Conservation (phyloP, 2,113 vertebrate species). For the Numida meleagris region DNA sequence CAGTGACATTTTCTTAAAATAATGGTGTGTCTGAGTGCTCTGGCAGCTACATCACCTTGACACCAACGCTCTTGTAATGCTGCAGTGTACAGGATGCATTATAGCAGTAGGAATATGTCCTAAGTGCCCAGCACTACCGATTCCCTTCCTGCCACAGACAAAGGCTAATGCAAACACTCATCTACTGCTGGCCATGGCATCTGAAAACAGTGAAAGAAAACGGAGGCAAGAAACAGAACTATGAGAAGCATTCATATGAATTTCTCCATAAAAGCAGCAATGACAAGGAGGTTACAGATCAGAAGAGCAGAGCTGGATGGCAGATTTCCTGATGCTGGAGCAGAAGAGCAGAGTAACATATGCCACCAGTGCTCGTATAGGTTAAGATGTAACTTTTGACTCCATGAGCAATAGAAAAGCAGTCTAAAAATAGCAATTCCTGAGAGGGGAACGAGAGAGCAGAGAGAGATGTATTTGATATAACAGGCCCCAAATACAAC, state of each 20-base stretch:
- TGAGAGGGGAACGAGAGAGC: conserved; percentile 9
- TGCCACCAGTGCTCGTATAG: background rate
- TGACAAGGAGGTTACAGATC: background rate
- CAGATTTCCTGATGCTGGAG: background rate
- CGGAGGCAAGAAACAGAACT: background rate
- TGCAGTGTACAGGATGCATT: background rate
- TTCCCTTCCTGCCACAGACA: background rate
- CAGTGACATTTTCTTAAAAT: background rate
- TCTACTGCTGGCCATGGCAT: background rate
- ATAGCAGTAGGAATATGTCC: background rate
- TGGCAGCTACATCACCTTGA: background rate
- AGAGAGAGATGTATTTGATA: background rate
- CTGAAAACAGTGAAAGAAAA: background rate
- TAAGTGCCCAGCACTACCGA: background rate
- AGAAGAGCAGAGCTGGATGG: background rate
- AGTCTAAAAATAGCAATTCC: conserved; percentile 34
- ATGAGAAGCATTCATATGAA: background rate
- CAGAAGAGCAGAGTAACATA: background rate
- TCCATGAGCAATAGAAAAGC: background rate
- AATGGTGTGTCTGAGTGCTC: background rate
- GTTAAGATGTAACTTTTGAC: conserved; percentile 29
- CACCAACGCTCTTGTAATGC: background rate
- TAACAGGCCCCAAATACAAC: conserved; percentile 9
- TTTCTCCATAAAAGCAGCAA: background rate
- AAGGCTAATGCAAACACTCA: conserved; percentile 20